A percentile compares a stretch with the other conserved stretches of the same genome.
These are phyloP conservation scores for Sphaeramia orbicularis DNA, from an alignment of 2,797 vertebrate species.

Conservation along the genomic window DNA sequence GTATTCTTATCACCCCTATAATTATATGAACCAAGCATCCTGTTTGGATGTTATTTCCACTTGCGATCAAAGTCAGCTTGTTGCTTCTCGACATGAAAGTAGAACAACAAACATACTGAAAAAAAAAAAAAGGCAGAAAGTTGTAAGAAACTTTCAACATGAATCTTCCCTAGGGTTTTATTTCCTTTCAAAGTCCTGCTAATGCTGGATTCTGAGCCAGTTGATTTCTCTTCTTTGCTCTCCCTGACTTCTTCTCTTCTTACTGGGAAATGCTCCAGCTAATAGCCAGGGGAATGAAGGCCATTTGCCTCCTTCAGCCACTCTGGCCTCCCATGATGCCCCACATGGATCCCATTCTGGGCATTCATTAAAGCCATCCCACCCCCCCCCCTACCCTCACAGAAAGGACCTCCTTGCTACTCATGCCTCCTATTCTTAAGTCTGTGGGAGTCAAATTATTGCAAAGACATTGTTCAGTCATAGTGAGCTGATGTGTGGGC, in stretches of 20 bases:
- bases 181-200: conserved; percentile 36
- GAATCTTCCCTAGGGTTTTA: conserved; percentile 47
- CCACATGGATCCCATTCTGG: conserved; percentile 66
- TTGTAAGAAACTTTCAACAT: conserved; percentile 59
- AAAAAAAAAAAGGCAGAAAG: conserved; percentile 44
- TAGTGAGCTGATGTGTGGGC: conserved; percentile 5
- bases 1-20: too few relatives aligned
- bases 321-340: conserved; percentile 62
- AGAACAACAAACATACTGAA: conserved; percentile 34
- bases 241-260: conserved; percentile 30
- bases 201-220: conserved; percentile 39
- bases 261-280: conserved; percentile 67
- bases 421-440: conserved; percentile 21
- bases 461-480: conserved; percentile 34
- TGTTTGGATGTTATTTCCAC: too few relatives aligned
- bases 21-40: too few relatives aligned
- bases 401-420: conserved; percentile 24
- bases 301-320: conserved; percentile 67
- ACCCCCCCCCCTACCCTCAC: conserved; percentile 30
- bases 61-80: conserved; percentile 14
- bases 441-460: conserved; percentile 38
- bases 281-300: conserved; percentile 53
- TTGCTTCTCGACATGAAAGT: conserved; percentile 31
- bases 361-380: conserved; percentile 63
- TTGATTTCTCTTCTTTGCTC: conserved; percentile 29